Evolutionary conservation across 1,140 invertebrate genomes (phyloP), one percentile per base, ranked within the genome.

Genomic region (Platyscapa corneri): DNA sequence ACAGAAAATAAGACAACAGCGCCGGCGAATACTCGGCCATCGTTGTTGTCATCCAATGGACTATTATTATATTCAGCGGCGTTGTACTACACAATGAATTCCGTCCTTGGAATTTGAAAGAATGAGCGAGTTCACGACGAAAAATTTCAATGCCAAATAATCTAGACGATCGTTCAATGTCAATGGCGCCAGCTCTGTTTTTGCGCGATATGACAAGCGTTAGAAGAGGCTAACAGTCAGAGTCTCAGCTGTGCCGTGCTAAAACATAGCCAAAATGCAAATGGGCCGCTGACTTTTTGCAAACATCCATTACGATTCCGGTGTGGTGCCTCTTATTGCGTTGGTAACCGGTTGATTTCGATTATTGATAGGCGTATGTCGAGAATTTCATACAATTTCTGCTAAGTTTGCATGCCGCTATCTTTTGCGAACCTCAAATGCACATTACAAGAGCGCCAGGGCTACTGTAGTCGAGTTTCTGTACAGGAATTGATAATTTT

Each of bases 131-230:
- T 75, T 81, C 37, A 30, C 12, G 27, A 75, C 49, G 67, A 85
- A 80, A 74, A 80, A 80, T 81, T 80, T 85, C 79, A 85, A 85
- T 85, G 84, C 32, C 72, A 82, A 85, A 85, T 82, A 76, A 85
- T 85, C 78, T 84, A 49, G 84, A 85, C 65, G 67, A 75, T 37
- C 1, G 77, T 10, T 76, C 84, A 85, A 82, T 85, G 84, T 85
- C 84, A 85, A 85, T 82, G 84, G 46, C 79, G 74, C 72, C 70
- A 37, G 32, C 42, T 78, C 30, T 46, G 49, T 14, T 12, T 65
- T 7, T 14, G 32, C 30, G 39, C 65, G 78, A 72, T 70, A 81
- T n/a, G 65, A 49, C 60, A 32, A 23, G 46, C 46, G 20, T 77
- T 77, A 77, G 75, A 77, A 7, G 46, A 77, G n/a, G 49, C 49